These are phyloP conservation scores for Cataglyphis cursor DNA, from an alignment of 2,888 invertebrate genomes.

Conservation along the genomic window DNA sequence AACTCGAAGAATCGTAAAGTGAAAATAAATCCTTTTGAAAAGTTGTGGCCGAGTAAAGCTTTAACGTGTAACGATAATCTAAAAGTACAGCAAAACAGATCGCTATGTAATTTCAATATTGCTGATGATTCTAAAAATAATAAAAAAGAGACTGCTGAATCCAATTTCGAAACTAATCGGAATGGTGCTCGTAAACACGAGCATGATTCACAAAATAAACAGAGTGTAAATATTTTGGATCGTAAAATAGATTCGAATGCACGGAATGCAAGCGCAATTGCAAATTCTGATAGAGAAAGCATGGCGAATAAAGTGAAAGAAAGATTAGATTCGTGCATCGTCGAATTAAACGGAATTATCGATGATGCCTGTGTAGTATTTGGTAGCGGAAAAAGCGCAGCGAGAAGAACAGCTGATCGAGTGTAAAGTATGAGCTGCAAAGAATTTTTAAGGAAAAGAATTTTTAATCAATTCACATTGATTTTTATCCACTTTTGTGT, in stretches of 20 bases:
- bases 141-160: not conserved
- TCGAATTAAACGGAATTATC: slow-evolving; percentile 73
- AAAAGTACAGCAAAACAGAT: not conserved
- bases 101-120: not conserved
- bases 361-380: slow-evolving; percentile 66
- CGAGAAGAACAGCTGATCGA: not conserved
- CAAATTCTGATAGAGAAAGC: not conserved
- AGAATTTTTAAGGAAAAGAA: too few species aligned
- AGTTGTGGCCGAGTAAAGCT: not conserved
- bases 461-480: too few species aligned
- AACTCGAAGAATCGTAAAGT: not conserved
- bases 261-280: not conserved
- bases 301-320: slow-evolving; percentile 51
- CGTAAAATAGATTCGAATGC: not conserved
- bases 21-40: slow-evolving; percentile 7
- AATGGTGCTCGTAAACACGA: not conserved
- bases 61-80: not conserved
- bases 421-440: too few species aligned
- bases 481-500: too few species aligned
- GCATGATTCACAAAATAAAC: not conserved
- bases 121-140: not conserved
- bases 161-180: not conserved
- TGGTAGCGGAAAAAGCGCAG: not conserved
- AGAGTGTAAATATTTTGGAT: not conserved
- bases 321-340: slow-evolving; percentile 63